Conservation (phyloP, 2,888 invertebrate species). For the Drosophila glabriapex region DNA sequence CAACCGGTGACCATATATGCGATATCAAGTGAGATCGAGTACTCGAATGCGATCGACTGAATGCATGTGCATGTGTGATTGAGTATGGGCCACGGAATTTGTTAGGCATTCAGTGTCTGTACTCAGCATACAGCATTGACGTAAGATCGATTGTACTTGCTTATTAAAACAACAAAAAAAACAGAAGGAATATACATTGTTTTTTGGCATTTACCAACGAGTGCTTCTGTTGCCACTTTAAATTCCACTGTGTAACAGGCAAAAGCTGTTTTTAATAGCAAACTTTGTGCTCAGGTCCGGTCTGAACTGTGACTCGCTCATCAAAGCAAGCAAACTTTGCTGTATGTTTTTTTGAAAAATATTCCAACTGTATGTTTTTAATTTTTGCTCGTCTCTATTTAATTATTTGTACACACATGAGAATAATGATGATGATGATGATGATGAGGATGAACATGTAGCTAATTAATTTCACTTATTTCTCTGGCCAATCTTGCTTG, state of each 20-base stretch:
- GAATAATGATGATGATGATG: constrained; percentile 37
- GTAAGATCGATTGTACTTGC: constrained; percentile 64
- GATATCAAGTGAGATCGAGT: constrained; percentile 15
- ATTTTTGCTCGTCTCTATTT: constrained; percentile 67
- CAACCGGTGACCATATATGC: constrained; percentile 49
- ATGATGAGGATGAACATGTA: constrained; percentile 49
- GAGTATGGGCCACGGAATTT: constrained; percentile 39
- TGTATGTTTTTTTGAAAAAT: constrained; percentile 19
- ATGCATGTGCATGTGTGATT: constrained; percentile 37
- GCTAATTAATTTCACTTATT: constrained; percentile 73
- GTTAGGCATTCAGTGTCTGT: constrained; percentile 32
- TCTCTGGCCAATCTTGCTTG: constrained; percentile 45
- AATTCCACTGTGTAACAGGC: constrained; percentile 53
- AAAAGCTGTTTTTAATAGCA: constrained; percentile 53
- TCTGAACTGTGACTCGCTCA: constrained; percentile 17
- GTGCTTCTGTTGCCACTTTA: constrained; percentile 62
- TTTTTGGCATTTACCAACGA: constrained; percentile 41
- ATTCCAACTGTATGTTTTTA: constrained; percentile 61
- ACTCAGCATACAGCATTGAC: constrained; percentile 53
- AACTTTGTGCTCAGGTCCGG: constrained; percentile 30
- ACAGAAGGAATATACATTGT: constrained; percentile 15
- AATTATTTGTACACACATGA: constrained; percentile 63
- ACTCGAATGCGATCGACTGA: constrained; percentile 7
- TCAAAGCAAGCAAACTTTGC: constrained; percentile 30
- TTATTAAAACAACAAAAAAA: constrained; percentile 20